A percentile compares a stretch with the other conserved stretches of the same genome.
Conservation (phyloP, 2,797 vertebrate species). For the Halcyon smyrnensis region DNA sequence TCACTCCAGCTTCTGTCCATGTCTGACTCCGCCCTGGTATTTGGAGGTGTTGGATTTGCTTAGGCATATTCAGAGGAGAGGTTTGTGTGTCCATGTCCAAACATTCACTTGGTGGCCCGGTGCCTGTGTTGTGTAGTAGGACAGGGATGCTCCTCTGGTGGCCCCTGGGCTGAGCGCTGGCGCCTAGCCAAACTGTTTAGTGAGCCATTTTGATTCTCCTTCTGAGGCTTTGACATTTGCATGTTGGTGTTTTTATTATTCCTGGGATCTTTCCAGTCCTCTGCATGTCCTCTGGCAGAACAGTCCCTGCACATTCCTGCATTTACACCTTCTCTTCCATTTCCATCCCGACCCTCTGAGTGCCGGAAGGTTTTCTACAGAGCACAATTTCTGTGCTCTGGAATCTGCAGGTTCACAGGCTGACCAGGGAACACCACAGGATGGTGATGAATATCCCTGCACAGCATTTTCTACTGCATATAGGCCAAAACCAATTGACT, state of each 20-base stretch:
- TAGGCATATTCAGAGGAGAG: background rate
- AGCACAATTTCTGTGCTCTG: background rate
- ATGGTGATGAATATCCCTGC: background rate
- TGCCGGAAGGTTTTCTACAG: background rate
- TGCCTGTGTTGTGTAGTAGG: rapidly evolving
- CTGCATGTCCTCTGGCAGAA: background rate
- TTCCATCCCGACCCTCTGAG: background rate
- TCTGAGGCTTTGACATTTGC: background rate
- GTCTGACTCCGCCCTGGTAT: background rate
- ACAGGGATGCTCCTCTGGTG: background rate
- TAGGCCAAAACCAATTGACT: background rate
- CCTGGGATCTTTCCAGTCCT: background rate
- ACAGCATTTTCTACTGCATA: background rate
- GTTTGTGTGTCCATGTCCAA: background rate
- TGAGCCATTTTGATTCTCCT: background rate
- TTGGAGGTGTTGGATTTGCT: background rate
- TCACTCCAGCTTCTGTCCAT: background rate
- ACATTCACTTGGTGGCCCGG: rapidly evolving
- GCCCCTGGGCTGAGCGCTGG: background rate
- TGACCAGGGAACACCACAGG: background rate
- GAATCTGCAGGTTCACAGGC: background rate
- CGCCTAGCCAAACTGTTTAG: background rate
- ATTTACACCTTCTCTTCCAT: background rate
- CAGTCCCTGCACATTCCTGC: background rate
- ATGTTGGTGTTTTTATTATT: background rate